These are phyloP conservation scores for Peromyscus melanophrys DNA, from an alignment of 2,797 vertebrate genomes.

Conservation along the genomic window DNA sequence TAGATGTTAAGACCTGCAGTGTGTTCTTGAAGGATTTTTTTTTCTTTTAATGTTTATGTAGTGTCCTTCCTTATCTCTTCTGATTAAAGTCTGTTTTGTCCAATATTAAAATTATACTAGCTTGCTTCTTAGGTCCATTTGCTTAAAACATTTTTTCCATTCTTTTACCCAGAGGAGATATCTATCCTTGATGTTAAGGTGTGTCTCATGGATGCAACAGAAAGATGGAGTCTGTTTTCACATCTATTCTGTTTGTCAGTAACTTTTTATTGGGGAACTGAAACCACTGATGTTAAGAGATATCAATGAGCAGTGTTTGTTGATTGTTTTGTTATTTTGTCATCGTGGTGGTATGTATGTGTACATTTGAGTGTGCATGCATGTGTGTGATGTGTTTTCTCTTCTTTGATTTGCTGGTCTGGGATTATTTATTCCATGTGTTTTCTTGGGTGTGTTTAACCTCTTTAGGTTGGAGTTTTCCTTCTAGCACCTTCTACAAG, in stretches of 20 bases:
- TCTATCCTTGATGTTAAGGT: background rate
- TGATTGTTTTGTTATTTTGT: background rate
- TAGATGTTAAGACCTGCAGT: background rate
- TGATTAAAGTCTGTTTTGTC: background rate
- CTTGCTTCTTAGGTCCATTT: background rate
- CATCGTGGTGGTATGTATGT: too few relatives aligned
- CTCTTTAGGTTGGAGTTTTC: background rate
- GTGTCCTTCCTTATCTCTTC: background rate
- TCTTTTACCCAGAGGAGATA: background rate
- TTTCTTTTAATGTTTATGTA: background rate
- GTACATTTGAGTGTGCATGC: too few relatives aligned
- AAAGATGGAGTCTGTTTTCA: background rate
- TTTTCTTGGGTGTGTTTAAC: background rate
- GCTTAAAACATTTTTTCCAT: background rate
- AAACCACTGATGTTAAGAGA: background rate
- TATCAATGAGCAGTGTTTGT: background rate
- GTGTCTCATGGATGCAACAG: background rate
- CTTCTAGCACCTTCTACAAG: too few relatives aligned
- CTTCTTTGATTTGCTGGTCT: background rate
- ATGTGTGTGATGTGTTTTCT: too few relatives aligned
- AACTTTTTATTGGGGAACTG: background rate
- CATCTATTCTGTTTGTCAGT: background rate
- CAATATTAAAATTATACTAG: background rate
- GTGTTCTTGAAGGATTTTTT: background rate
- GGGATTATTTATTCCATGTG: background rate